These are phyloP conservation scores for Orthonychiurus folsomi DNA, from an alignment of 2,888 invertebrate genomes.

Conservation along the genomic window DNA sequence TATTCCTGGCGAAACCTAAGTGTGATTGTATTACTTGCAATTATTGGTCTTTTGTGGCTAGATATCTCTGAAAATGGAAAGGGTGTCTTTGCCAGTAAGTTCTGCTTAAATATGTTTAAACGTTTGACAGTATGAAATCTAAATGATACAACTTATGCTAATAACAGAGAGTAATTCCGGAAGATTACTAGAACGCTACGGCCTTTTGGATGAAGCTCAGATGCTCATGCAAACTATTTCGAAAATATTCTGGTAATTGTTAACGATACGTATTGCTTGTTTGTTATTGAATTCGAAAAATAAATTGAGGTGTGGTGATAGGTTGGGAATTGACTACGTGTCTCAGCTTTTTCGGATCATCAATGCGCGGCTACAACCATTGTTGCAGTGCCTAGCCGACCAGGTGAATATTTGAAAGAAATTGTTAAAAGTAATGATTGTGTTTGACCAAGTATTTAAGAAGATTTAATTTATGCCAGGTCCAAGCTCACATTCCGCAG, in stretches of 20 bases:
- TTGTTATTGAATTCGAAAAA: conserved; percentile 1
- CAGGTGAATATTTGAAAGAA: conserved; percentile 19
- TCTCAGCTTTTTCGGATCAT: conserved; percentile 37
- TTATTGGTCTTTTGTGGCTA: conserved; percentile 34
- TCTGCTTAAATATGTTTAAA: no score
- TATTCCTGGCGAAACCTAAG: conserved; percentile 37
- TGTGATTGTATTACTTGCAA: conserved; percentile 26
- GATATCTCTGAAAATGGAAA: conserved; percentile 40
- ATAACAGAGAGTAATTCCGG: conserved; percentile 38
- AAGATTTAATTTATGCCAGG: no score
- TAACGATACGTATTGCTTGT: neutral
- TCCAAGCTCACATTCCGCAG: conserved; percentile 40
- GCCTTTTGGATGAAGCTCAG: conserved; percentile 33
- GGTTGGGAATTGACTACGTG: conserved; percentile 26
- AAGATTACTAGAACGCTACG: conserved; percentile 35
- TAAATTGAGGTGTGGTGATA: conserved; percentile 12
- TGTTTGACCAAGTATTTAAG: no score
- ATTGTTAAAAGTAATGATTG: conserved; percentile 4
- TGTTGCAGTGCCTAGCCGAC: conserved; percentile 39
- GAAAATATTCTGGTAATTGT: conserved; percentile 25
- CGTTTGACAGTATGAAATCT: no score
- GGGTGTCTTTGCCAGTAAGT: conserved; percentile 38
- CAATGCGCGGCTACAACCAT: conserved; percentile 39
- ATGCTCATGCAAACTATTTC: conserved; percentile 18
- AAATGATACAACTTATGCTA: no score